Evolutionary conservation across 2,797 vertebrate species (phyloP).

Genomic region (Protosalanx chinensis): DNA sequence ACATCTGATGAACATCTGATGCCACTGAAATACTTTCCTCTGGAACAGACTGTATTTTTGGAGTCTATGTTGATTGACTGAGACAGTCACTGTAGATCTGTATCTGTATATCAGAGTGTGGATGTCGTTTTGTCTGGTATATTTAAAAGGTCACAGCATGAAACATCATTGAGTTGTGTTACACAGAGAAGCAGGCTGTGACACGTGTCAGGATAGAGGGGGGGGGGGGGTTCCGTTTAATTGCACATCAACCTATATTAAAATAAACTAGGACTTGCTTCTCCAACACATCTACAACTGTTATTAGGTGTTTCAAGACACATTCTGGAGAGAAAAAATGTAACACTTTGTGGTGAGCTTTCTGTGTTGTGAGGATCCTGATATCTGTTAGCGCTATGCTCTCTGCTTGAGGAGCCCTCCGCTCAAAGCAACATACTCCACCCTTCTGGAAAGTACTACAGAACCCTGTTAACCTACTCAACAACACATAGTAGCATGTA

Average conservation of each 20-base stretch:
- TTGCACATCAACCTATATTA: slow-evolving; percentile 27
- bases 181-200: no score
- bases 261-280: slow-evolving; percentile 17
- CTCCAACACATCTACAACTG: slow-evolving; percentile 20
- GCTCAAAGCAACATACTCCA: neutral
- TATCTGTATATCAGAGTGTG: no score
- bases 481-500: no score
- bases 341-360: slow-evolving; percentile 15
- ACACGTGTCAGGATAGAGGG: no score
- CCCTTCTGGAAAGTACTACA: no score
- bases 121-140: no score
- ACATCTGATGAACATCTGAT: neutral
- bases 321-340: slow-evolving; percentile 5
- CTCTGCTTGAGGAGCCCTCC: neutral
- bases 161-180: no score
- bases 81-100: neutral
- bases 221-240: slow-evolving; percentile 12
- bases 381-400: neutral
- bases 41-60: neutral
- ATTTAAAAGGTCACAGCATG: no score
- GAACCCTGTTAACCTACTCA: no score
- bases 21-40: slow-evolving; percentile 1
- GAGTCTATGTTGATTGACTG: neutral
- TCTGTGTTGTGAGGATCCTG: slow-evolving; percentile 17
- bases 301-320: slow-evolving; percentile 30